Evolutionary conservation across 1,140 invertebrate species (phyloP).

Genomic region (Psilanteris sp.): DNA sequence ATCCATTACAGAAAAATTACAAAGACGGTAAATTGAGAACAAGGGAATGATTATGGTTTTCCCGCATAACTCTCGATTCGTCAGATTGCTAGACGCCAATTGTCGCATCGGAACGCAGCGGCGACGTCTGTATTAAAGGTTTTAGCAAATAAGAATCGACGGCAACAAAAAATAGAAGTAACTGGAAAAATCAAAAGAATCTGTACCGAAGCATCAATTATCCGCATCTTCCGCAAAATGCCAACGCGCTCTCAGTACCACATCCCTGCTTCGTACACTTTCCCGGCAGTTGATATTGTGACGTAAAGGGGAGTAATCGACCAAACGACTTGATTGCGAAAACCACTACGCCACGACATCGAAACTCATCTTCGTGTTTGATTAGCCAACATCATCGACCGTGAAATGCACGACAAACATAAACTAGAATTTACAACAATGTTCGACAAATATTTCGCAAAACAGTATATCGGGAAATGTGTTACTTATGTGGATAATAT

Average conservation of each 20-base stretch:
- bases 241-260: slow-evolving; percentile 64
- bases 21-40: too few species aligned
- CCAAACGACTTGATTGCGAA: slow-evolving; percentile 60
- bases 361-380: slow-evolving; percentile 58
- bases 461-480: too few species aligned
- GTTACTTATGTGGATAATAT: too few species aligned
- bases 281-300: slow-evolving; percentile 61
- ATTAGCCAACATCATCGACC: slow-evolving; percentile 63
- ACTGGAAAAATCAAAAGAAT: slow-evolving; percentile 34
- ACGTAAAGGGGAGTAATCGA: slow-evolving; percentile 65
- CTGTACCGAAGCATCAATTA: slow-evolving; percentile 52
- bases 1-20: too few species aligned
- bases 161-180: slow-evolving; percentile 32
- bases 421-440: slow-evolving; percentile 17
- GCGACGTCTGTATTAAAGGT: slow-evolving; percentile 4
- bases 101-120: slow-evolving; percentile 14
- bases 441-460: slow-evolving; percentile 11
- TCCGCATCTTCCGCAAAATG: slow-evolving; percentile 63
- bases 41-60: too few species aligned
- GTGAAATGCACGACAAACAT: slow-evolving; percentile 62
- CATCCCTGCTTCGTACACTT: slow-evolving; percentile 49
- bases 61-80: not conserved
- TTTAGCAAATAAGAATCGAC: slow-evolving; percentile 1
- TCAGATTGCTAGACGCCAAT: not conserved
- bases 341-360: slow-evolving; percentile 58